A percentile compares a stretch with the other conserved stretches of the same genome.
Evolutionary conservation across 2,113 vertebrate genomes (phyloP).

Genomic region (Eidolon helvum): DNA sequence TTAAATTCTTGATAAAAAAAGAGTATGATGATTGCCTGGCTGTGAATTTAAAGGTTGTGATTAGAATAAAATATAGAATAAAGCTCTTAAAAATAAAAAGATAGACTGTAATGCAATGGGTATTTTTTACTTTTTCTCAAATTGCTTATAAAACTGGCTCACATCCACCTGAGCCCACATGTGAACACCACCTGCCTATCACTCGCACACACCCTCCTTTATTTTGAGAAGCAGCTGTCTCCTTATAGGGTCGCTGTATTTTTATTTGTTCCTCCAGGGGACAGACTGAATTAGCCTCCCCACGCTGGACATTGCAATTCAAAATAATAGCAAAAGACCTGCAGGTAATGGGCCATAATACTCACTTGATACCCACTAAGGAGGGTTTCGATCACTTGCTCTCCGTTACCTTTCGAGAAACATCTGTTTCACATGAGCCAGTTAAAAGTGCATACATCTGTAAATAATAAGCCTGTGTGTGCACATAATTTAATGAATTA

Average conservation of each 20-base stretch:
- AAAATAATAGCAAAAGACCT: constrained; percentile 46
- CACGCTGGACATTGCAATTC: constrained; percentile 55
- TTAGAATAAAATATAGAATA: not conserved
- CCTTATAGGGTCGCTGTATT: not conserved
- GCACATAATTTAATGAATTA: constrained; percentile 84
- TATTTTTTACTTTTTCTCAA: not conserved
- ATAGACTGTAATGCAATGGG: not conserved
- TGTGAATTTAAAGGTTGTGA: not conserved
- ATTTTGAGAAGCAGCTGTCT: constrained; percentile 47
- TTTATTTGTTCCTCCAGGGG: constrained; percentile 54
- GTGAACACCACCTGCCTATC: constrained; percentile 28
- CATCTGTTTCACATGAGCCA: constrained; percentile 81
- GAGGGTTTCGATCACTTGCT: constrained; percentile 59
- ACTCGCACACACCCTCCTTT: not conserved
- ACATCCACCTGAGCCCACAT: not conserved
- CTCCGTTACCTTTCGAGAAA: constrained; percentile 76
- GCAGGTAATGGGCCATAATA: constrained; percentile 78
- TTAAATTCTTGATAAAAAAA: not conserved
- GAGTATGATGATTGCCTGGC: not conserved
- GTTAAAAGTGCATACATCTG: constrained; percentile 83
- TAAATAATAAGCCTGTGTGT: constrained; percentile 84
- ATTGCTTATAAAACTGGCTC: not conserved
- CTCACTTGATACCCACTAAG: constrained; percentile 67
- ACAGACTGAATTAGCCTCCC: constrained; percentile 13
- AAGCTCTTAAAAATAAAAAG: not conserved